Percentiles rank a stretch among this genome's conserved stretches.
Conservation (phyloP, 1,140 invertebrate genomes). For the Sarcophaga peregrina region DNA sequence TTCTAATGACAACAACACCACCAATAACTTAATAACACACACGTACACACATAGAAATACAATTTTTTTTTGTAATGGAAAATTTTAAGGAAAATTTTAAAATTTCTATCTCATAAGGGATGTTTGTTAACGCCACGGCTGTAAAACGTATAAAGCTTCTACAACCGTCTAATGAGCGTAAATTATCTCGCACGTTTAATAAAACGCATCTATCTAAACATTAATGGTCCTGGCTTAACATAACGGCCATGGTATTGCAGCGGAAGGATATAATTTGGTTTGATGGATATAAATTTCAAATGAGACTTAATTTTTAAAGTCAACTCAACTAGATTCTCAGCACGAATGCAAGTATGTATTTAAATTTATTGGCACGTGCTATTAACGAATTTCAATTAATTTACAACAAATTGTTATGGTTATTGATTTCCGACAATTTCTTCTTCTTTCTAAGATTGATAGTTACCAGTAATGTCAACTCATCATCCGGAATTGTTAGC, state of each 20-base stretch:
- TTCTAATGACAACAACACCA: slow-evolving; percentile 33
- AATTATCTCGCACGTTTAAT: neutral
- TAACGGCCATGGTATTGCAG: neutral
- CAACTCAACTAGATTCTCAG: neutral
- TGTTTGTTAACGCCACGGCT: neutral
- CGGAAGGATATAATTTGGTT: slow-evolving; percentile 39
- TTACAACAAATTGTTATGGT: slow-evolving; percentile 39
- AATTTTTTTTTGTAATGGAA: too few relatives aligned
- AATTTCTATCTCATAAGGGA: neutral
- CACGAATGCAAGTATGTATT: neutral
- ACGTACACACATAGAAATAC: neutral
- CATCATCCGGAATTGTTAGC: too few relatives aligned
- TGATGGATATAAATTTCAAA: slow-evolving; percentile 35
- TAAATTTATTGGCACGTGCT: slow-evolving; percentile 3
- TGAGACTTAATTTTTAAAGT: slow-evolving; percentile 22
- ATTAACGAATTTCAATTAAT: neutral
- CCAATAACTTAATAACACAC: slow-evolving; percentile 30
- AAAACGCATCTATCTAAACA: neutral
- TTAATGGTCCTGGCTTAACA: too few relatives aligned
- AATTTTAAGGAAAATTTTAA: neutral
- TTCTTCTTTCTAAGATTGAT: neutral
- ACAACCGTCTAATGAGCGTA: slow-evolving; percentile 37
- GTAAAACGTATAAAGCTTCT: neutral
- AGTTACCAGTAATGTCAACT: too few relatives aligned
- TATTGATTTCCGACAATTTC: slow-evolving; percentile 15